Percentiles rank a stretch among this genome's conserved stretches.
phyloP scores from a whole-genome alignment of 1,140 invertebrate species.

The Neomicropteryx cornuta region DNA sequence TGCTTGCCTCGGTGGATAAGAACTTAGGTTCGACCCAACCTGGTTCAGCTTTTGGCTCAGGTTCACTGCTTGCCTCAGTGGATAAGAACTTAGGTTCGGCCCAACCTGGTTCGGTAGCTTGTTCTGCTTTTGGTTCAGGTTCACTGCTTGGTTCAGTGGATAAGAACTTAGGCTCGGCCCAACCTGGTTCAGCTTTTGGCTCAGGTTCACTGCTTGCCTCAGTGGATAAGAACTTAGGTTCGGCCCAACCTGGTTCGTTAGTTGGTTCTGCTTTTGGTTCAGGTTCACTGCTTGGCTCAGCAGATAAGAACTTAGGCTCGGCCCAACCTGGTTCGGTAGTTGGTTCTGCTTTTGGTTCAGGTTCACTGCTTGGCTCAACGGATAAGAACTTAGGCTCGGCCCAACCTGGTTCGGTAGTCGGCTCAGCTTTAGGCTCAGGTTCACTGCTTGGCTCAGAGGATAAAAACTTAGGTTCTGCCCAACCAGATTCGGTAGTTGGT shows the following conservation, averaged over 20 bases:
- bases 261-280: conserved; percentile 11
- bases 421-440: conserved; percentile 8
- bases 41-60: conserved; percentile 12
- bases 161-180: not conserved
- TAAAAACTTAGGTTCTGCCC: conserved; percentile 7
- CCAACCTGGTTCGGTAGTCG: conserved; percentile 2
- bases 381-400: conserved; percentile 4
- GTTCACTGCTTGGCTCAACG: conserved; percentile 9
- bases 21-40: conserved; percentile 4
- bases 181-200: conserved; percentile 10
- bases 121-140: too few relatives aligned
- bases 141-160: conserved; percentile 7
- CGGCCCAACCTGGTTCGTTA: conserved; percentile 6
- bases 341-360: conserved; percentile 9
- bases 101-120: not conserved
- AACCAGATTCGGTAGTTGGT: conserved; percentile 12
- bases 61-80: too few relatives aligned
- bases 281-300: conserved; percentile 10
- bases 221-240: too few relatives aligned
- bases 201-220: conserved; percentile 9
- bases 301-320: conserved; percentile 12
- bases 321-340: conserved; percentile 1
- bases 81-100: conserved; percentile 3
- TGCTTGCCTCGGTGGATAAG: conserved; percentile 16
- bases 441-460: too few relatives aligned